phyloP scores from a whole-genome alignment of 1,140 invertebrate genomes.

The Charaxes varanes region DNA sequence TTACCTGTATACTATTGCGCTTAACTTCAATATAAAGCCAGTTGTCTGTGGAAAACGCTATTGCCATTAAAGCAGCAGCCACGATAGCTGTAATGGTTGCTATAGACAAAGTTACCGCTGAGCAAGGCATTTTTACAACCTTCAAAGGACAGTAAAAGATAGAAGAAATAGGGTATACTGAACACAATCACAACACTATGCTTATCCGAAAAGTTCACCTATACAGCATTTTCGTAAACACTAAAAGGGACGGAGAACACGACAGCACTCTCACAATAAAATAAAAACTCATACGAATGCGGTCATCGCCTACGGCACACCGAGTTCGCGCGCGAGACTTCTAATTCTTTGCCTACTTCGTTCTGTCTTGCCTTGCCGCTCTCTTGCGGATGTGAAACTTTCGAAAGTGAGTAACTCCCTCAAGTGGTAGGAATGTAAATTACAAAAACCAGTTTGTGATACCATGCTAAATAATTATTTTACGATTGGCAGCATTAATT shows the following conservation, averaged over 20 bases:
- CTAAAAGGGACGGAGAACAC: slow-evolving; percentile 60
- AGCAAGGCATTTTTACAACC: slow-evolving; percentile 89
- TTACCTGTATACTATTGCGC: slow-evolving; percentile 89
- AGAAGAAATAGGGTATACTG: slow-evolving; percentile 41
- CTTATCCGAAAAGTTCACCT: slow-evolving; percentile 57
- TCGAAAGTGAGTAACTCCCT: slow-evolving; percentile 64
- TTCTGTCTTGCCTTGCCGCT: slow-evolving; percentile 59
- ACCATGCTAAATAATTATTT: slow-evolving; percentile 28
- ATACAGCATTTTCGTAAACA: slow-evolving; percentile 72
- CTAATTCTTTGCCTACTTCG: slow-evolving; percentile 68
- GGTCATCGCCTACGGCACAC: slow-evolving; percentile 71
- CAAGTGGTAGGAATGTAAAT: slow-evolving; percentile 69
- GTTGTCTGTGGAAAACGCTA: slow-evolving; percentile 96
- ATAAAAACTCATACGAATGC: slow-evolving; percentile 68
- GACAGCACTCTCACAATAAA: slow-evolving; percentile 66
- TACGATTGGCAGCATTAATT: slow-evolving; percentile 11
- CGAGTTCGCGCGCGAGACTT: slow-evolving; percentile 68
- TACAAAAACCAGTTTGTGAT: slow-evolving; percentile 57
- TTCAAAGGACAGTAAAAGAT: slow-evolving; percentile 49
- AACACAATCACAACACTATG: slow-evolving; percentile 71
- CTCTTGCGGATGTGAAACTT: slow-evolving; percentile 73
- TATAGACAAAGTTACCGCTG: slow-evolving; percentile 93
- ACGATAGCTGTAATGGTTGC: slow-evolving; percentile 95
- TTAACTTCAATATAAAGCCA: slow-evolving; percentile 95
- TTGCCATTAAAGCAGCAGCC: slow-evolving; percentile 90